These are phyloP conservation scores for Torymus tubicola DNA, from an alignment of 2,888 invertebrate genomes.

Conservation along the genomic window DNA sequence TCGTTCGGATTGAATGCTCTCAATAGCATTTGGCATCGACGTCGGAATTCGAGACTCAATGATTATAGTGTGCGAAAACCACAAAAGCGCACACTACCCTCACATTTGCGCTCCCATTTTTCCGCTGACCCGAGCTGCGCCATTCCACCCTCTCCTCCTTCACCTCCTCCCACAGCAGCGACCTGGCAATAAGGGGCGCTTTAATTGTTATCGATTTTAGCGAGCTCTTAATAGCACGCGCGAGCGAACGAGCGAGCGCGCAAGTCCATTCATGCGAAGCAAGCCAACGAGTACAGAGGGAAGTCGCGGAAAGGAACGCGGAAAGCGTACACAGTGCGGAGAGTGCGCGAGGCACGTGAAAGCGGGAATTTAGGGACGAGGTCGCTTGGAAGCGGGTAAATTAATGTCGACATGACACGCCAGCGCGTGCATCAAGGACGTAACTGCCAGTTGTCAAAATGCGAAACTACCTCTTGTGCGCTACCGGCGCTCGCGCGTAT, in stretches of 20 bases:
- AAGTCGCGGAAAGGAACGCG: conserved; percentile 20
- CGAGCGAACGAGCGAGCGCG: neutral
- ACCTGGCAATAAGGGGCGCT: neutral
- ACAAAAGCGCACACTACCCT: neutral
- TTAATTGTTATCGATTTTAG: conserved; percentile 43
- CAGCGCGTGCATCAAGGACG: conserved; percentile 67
- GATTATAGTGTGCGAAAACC: neutral
- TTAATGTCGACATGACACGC: conserved; percentile 67
- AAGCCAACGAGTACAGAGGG: neutral
- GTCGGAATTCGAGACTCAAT: neutral
- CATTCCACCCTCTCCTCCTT: neutral
- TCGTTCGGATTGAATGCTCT: too few relatives aligned
- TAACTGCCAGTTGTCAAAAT: conserved; percentile 71
- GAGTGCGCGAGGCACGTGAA: neutral
- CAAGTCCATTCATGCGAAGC: conserved; percentile 29
- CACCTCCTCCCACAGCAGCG: neutral
- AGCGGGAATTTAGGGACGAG: conserved; percentile 8
- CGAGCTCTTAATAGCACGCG: conserved; percentile 12
- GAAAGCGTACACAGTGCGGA: neutral
- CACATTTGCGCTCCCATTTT: neutral
- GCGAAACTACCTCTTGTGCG: conserved; percentile 62
- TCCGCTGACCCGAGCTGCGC: neutral
- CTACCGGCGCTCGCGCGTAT: too few relatives aligned
- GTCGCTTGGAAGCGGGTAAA: conserved; percentile 51
- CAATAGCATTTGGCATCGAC: neutral